Conservation (phyloP, 2,888 invertebrate species). For the Ornithoptera alexandrae region DNA sequence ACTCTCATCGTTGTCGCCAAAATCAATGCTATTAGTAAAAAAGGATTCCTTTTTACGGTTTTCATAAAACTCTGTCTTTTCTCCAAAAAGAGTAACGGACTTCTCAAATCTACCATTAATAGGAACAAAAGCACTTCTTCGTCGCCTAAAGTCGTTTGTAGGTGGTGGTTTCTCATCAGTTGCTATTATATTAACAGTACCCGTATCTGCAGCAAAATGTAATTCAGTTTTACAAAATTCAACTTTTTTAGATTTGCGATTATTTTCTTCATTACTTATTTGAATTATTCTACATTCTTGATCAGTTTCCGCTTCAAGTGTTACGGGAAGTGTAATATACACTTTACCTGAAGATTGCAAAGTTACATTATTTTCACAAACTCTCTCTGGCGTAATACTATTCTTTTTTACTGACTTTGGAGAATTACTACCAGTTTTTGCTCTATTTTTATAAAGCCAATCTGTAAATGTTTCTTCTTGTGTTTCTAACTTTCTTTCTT, state of each 20-base stretch:
- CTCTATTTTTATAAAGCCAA: slow-evolving; percentile 68
- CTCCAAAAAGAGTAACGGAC: slow-evolving; percentile 84
- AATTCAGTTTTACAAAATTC: slow-evolving; percentile 94
- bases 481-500: slow-evolving; percentile 44
- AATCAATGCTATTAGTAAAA: slow-evolving; percentile 43
- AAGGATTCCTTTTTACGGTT: slow-evolving; percentile 39
- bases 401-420: slow-evolving; percentile 52
- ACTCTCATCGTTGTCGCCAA: slow-evolving; percentile 67
- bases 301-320: slow-evolving; percentile 53
- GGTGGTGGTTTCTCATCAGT: slow-evolving; percentile 93
- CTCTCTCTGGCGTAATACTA: slow-evolving; percentile 50
- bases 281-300: slow-evolving; percentile 46
- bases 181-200: slow-evolving; percentile 91
- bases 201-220: slow-evolving; percentile 92
- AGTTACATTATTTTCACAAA: slow-evolving; percentile 57
- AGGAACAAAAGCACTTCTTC: slow-evolving; percentile 79
- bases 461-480: slow-evolving; percentile 65
- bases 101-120: slow-evolving; percentile 65
- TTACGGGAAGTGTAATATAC: slow-evolving; percentile 64
- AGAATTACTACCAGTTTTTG: slow-evolving; percentile 48
- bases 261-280: slow-evolving; percentile 53
- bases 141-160: slow-evolving; percentile 87
- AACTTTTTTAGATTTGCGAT: slow-evolving; percentile 84
- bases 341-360: slow-evolving; percentile 67
- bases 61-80: slow-evolving; percentile 51